A percentile compares a stretch with the other conserved stretches of the same genome.
Evolutionary conservation across 2,888 invertebrate species (phyloP).

Genomic region (Phaedon cochleariae): DNA sequence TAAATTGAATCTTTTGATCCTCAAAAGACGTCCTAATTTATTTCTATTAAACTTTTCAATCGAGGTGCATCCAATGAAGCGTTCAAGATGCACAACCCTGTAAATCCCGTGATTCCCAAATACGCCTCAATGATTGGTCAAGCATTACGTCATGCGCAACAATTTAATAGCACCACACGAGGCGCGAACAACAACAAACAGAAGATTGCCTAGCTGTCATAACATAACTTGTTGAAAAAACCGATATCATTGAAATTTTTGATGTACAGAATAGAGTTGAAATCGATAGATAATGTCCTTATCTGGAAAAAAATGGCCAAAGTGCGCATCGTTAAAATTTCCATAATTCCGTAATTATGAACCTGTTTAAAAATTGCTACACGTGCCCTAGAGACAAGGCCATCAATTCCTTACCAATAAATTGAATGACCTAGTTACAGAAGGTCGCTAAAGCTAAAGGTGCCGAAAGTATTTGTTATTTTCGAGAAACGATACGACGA

Average conservation of each 20-base stretch:
- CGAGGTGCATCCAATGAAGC: no score
- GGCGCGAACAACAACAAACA: slow-evolving; percentile 21
- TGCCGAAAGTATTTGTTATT: slow-evolving; percentile 37
- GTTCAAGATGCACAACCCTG: neutral
- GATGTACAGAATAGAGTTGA: neutral
- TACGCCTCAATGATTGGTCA: neutral
- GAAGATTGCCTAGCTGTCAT: neutral
- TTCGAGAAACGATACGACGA: slow-evolving; percentile 10
- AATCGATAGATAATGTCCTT: neutral
- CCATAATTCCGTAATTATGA: slow-evolving; percentile 42
- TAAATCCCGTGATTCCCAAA: neutral
- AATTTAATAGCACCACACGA: slow-evolving; percentile 23
- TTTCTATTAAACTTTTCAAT: no score
- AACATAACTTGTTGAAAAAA: neutral
- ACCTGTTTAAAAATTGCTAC: slow-evolving; percentile 50
- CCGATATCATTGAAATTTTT: neutral
- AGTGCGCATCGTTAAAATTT: slow-evolving; percentile 34
- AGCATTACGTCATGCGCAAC: slow-evolving; percentile 23
- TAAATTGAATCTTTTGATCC: no score
- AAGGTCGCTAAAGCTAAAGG: slow-evolving; percentile 56
- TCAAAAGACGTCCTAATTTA: no score
- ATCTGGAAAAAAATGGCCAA: slow-evolving; percentile 9
- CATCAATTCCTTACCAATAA: slow-evolving; percentile 56
- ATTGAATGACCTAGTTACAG: slow-evolving; percentile 60
- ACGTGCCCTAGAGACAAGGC: slow-evolving; percentile 59